Evolutionary conservation across 2,888 invertebrate genomes (phyloP).

Genomic region (Erebia palarica): DNA sequence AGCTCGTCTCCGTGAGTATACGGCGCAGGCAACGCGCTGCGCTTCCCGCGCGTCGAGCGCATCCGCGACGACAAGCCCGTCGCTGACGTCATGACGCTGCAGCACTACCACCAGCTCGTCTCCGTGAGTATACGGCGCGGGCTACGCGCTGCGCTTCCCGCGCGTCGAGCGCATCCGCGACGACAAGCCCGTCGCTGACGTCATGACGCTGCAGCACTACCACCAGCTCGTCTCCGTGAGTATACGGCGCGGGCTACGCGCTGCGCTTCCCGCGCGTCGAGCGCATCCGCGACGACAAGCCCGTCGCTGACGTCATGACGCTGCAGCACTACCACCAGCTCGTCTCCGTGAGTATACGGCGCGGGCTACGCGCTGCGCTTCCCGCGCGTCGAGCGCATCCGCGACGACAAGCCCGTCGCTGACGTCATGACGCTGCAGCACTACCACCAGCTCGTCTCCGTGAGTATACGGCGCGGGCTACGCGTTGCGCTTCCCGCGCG

Average conservation of each 20-base stretch:
- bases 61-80: conserved; percentile 93
- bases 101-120: conserved; percentile 85
- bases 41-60: conserved; percentile 92
- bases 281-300: conserved; percentile 91
- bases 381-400: conserved; percentile 89
- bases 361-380: conserved; percentile 92
- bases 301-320: conserved; percentile 89
- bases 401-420: conserved; percentile 92
- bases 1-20: conserved; percentile 83
- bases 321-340: conserved; percentile 85
- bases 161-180: conserved; percentile 88
- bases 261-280: conserved; percentile 94
- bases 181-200: conserved; percentile 92
- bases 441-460: conserved; percentile 83
- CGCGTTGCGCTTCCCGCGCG: conserved; percentile 94
- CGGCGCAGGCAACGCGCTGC: conserved; percentile 88
- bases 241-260: conserved; percentile 88
- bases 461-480: conserved; percentile 86
- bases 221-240: conserved; percentile 80
- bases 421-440: conserved; percentile 90
- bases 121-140: conserved; percentile 84
- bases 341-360: conserved; percentile 83
- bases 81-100: conserved; percentile 87
- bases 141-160: conserved; percentile 93
- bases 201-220: conserved; percentile 88